phyloP scores from a whole-genome alignment of 92 coral and sea anemone species.

The Palythoa grandis region DNA sequence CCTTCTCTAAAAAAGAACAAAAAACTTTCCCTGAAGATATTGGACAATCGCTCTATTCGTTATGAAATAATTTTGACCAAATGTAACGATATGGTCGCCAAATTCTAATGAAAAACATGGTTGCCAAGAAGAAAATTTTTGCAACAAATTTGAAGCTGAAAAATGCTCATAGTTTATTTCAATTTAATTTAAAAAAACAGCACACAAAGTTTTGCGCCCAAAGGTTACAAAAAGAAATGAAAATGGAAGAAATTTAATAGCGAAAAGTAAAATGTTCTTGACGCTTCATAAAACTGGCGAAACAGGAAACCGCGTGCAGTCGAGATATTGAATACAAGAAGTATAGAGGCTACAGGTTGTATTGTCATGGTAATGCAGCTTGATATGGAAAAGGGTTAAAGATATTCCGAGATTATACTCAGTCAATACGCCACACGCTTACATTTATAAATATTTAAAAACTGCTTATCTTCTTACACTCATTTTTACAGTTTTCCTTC shows the following conservation, averaged over 20 bases:
- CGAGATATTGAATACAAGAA: not conserved
- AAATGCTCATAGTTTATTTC: not conserved
- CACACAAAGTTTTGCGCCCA: not conserved
- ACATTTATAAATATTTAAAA: not conserved
- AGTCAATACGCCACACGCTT: slow-evolving; percentile 26
- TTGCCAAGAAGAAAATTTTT: not conserved
- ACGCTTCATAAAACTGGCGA: no score
- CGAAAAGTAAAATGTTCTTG: not conserved
- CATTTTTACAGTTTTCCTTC: not conserved
- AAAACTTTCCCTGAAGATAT: not conserved
- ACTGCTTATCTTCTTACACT: not conserved
- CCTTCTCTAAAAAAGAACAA: not conserved
- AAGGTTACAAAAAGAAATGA: not conserved
- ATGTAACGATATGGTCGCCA: not conserved
- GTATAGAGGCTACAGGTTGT: not conserved
- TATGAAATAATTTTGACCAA: not conserved
- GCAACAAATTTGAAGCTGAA: not conserved
- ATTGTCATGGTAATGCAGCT: slow-evolving; percentile 18
- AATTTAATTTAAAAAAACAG: not conserved
- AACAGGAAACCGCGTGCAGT: slow-evolving; percentile 15
- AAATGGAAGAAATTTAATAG: not conserved
- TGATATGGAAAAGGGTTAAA: slow-evolving; percentile 20
- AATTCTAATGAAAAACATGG: not conserved
- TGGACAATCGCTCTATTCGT: no score
- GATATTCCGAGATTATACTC: slow-evolving; percentile 15